A percentile compares a stretch with the other conserved stretches of the same genome.
These are phyloP conservation scores for Brachyptera risi DNA, from an alignment of 2,888 invertebrate species.

Conservation along the genomic window DNA sequence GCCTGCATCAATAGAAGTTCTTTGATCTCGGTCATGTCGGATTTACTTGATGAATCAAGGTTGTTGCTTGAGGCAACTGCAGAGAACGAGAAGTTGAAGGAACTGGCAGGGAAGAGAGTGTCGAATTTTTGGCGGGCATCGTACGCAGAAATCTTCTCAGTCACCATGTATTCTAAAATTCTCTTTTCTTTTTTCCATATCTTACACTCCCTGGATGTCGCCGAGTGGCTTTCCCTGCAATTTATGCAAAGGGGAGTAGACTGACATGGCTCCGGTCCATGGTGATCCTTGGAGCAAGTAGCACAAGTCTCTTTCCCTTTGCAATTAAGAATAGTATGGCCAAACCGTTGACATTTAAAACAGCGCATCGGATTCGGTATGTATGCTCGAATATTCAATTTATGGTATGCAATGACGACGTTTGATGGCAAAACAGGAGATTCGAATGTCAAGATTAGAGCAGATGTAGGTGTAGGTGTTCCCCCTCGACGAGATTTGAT, in stretches of 20 bases:
- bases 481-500: too few species aligned
- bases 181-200: background rate
- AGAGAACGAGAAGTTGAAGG: too few species aligned
- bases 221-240: background rate
- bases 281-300: background rate
- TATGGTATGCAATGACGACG: background rate
- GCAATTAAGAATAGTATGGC: background rate
- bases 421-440: background rate
- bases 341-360: background rate
- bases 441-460: background rate
- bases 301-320: background rate
- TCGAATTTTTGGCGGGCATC: too few species aligned
- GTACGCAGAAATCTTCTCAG: too few species aligned
- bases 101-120: too few species aligned
- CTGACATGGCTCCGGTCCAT: background rate
- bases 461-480: background rate
- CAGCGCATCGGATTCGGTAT: background rate
- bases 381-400: background rate
- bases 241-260: background rate
- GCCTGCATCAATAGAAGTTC: too few species aligned
- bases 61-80: too few species aligned
- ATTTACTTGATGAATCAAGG: too few species aligned
- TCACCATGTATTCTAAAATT: too few species aligned
- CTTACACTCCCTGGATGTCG: background rate
- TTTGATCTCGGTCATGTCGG: too few species aligned